Evolutionary conservation across 2,888 invertebrate genomes (phyloP).

Genomic region (Cybosia mesomella): DNA sequence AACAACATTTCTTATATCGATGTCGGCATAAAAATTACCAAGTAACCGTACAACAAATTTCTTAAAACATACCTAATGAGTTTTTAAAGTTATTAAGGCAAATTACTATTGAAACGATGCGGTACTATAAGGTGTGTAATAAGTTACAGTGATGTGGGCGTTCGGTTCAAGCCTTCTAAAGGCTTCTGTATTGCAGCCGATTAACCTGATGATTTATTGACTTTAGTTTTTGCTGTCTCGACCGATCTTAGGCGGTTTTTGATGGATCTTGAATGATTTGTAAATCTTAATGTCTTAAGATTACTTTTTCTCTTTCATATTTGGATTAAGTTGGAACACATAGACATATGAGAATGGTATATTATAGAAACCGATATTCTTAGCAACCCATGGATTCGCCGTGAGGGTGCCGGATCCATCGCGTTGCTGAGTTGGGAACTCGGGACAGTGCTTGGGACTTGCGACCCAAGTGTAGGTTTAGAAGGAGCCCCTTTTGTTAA

Average conservation of each 20-base stretch:
- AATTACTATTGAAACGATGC: constrained; percentile 72
- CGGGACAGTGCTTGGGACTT: too few relatives aligned
- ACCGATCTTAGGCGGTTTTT: constrained; percentile 45
- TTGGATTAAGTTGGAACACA: constrained; percentile 15
- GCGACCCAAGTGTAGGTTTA: too few relatives aligned
- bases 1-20: constrained; percentile 22
- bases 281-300: constrained; percentile 37
- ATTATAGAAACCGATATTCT: too few relatives aligned
- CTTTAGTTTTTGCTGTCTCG: constrained; percentile 50
- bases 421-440: too few relatives aligned
- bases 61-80: constrained; percentile 73
- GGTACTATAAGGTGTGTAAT: constrained; percentile 73
- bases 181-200: constrained; percentile 75
- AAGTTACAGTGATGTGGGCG: constrained; percentile 69
- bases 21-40: constrained; percentile 39
- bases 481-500: too few relatives aligned
- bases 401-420: too few relatives aligned
- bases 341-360: background rate
- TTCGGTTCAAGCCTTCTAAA: constrained; percentile 59
- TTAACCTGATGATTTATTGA: constrained; percentile 76
- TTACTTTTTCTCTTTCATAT: constrained; percentile 19
- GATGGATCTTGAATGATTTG: constrained; percentile 44
- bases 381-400: too few relatives aligned
- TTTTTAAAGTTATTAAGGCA: constrained; percentile 82
- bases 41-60: constrained; percentile 55